A percentile compares a stretch with the other conserved stretches of the same genome.
Conservation (phyloP, 2,888 invertebrate genomes). For the Teinopalpus imperialis region DNA sequence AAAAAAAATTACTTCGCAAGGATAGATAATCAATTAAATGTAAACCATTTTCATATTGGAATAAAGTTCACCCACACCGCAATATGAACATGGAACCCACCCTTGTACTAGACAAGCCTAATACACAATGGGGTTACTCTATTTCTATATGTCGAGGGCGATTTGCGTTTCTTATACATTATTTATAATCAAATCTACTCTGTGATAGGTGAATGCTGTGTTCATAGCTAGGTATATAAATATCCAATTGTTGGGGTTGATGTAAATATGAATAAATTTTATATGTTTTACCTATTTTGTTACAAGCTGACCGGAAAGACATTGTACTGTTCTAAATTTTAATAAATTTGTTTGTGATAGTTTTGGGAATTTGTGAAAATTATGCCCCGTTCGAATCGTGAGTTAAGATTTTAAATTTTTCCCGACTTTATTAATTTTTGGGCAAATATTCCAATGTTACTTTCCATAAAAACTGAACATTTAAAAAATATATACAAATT, state of each 20-base stretch:
- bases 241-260: neutral
- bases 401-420: too few species aligned
- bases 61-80: slow-evolving; percentile 28
- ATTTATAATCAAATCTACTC: slow-evolving; percentile 23
- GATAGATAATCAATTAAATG: slow-evolving; percentile 16
- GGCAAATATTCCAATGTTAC: too few species aligned
- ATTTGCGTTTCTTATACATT: slow-evolving; percentile 27
- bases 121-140: slow-evolving; percentile 36
- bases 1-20: neutral
- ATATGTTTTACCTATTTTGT: too few species aligned
- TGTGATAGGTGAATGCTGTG: slow-evolving; percentile 27
- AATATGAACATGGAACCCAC: slow-evolving; percentile 22
- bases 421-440: too few species aligned
- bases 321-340: too few species aligned
- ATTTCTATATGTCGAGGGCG: slow-evolving; percentile 32
- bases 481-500: too few species aligned
- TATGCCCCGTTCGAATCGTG: too few species aligned
- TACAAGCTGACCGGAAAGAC: too few species aligned
- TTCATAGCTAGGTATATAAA: neutral
- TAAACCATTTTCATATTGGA: neutral
- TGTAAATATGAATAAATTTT: too few species aligned
- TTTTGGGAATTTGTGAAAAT: too few species aligned
- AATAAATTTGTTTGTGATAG: too few species aligned
- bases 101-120: slow-evolving; percentile 55
- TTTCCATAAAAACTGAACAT: too few species aligned